Percentiles rank a stretch among this genome's conserved stretches.
These are phyloP conservation scores for Microctonus aethiopoides DNA, from an alignment of 2,888 invertebrate species.

Conservation along the genomic window DNA sequence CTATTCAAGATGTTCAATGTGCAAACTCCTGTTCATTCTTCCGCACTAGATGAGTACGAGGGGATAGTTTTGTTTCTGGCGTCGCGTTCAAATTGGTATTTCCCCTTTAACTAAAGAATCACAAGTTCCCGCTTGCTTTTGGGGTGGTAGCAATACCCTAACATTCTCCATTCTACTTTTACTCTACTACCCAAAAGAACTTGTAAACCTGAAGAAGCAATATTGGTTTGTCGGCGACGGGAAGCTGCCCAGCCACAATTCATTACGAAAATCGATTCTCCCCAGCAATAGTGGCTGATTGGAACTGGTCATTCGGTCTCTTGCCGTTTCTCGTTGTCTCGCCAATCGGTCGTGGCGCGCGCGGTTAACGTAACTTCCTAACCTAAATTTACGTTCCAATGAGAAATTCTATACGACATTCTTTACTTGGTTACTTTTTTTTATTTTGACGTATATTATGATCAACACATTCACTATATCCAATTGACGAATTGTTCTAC, in stretches of 20 bases:
- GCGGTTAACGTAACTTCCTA: constrained; percentile 40
- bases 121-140: constrained; percentile 4
- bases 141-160: background rate
- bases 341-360: constrained; percentile 39
- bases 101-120: constrained; percentile 28
- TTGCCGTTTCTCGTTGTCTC: constrained; percentile 38
- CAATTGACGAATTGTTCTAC: background rate
- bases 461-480: background rate
- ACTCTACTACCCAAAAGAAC: constrained; percentile 42
- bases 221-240: constrained; percentile 53
- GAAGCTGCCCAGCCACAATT: constrained; percentile 57
- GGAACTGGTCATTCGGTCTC: constrained; percentile 52
- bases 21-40: constrained; percentile 18
- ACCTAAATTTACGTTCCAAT: constrained; percentile 43
- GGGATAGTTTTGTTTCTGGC: background rate
- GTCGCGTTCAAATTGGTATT: constrained; percentile 11
- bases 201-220: constrained; percentile 62
- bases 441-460: background rate
- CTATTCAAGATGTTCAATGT: background rate
- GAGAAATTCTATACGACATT: constrained; percentile 3
- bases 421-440: background rate
- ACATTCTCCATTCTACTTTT: background rate
- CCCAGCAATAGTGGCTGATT: constrained; percentile 57
- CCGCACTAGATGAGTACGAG: background rate
- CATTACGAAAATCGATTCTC: constrained; percentile 62